Evolutionary conservation across 64 coral and sea anemone species (phyloP), one percentile per base, ranked within the genome.

Genomic region (Platygyra sinensis): DNA sequence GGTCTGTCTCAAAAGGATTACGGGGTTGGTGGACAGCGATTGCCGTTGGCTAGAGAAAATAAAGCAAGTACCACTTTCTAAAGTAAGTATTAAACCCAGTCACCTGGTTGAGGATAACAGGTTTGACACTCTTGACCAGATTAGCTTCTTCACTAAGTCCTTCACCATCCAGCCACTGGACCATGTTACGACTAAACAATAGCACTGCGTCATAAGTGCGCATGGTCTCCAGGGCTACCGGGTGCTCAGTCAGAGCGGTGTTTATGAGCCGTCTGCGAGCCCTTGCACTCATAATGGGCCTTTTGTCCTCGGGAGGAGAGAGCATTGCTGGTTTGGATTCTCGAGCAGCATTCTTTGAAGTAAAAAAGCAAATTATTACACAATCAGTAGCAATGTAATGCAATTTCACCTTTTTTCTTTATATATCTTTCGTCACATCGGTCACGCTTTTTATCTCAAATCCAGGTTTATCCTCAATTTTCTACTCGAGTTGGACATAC

Each of bases 231-330:
- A 59, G 80, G 42, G 82, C 92, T 57, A 96, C 83, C 1, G 95
- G 91, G 49, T 96, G 72, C 16, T 90, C 95, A 3, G 69, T 22
- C 11, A 96, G 77, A 83, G 95, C 95, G 42, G 91, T 82, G 76
- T 91, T 96, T 18, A 96, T 77, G 12, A 96, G 85, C 17, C 95
- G 91, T 25, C 78, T 88, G 20, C 88, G 83, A 61, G 95, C 91
- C 8, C 87, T 89, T 16, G 91, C 95, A 88, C 95, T 96, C 83
- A 94, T 94, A 1, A 88, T 87, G 0, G 79, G 33, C 14, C 84
- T 67, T 50, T 27, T 96, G 88, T 78, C 85, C 65, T 42, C 60
- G 7, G 32, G 83, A 0, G 83, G 82, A 12, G 82, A 86, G 14
- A 94, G 95, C 54, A 89, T 84, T 4, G 75, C 46, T 20, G 87